Evolutionary conservation across 1,140 invertebrate species (phyloP).

Genomic region (Notospermus geniculatus): DNA sequence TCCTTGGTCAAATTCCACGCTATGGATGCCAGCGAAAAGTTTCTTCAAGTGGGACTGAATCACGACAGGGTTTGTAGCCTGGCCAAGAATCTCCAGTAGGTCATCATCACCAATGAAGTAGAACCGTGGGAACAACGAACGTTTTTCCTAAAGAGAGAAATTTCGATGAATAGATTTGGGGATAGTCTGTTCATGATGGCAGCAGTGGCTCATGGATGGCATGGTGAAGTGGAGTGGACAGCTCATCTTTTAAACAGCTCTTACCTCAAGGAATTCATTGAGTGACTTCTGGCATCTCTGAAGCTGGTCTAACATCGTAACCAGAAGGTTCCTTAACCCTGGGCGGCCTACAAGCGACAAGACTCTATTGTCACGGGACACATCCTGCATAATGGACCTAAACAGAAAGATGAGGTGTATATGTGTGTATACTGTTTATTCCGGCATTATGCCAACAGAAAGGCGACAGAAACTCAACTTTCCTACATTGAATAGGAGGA

Average conservation of each 20-base stretch:
- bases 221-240: too few species aligned
- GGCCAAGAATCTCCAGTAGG: slow-evolving; percentile 86
- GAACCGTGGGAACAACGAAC: slow-evolving; percentile 88
- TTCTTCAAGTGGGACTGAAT: slow-evolving; percentile 93
- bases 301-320: slow-evolving; percentile 81
- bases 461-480: too few species aligned
- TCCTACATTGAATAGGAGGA: slow-evolving; percentile 12
- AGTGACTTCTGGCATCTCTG: slow-evolving; percentile 89
- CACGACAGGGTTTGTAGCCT: slow-evolving; percentile 77
- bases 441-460: too few species aligned
- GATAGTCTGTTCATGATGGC: too few species aligned
- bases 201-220: too few species aligned
- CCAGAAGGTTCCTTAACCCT: slow-evolving; percentile 72
- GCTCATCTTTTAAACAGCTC: too few species aligned
- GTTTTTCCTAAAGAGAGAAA: slow-evolving; percentile 73
- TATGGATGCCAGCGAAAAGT: slow-evolving; percentile 84
- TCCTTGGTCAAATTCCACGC: slow-evolving; percentile 67
- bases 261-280: slow-evolving; percentile 89
- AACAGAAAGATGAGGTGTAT: too few species aligned
- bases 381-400: slow-evolving; percentile 61
- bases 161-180: too few species aligned
- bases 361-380: slow-evolving; percentile 76
- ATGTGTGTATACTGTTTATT: too few species aligned
- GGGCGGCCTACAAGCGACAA: slow-evolving; percentile 76
- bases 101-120: slow-evolving; percentile 98